phyloP scores from a whole-genome alignment of 2,888 invertebrate genomes.

The Ctenicera cuprea region DNA sequence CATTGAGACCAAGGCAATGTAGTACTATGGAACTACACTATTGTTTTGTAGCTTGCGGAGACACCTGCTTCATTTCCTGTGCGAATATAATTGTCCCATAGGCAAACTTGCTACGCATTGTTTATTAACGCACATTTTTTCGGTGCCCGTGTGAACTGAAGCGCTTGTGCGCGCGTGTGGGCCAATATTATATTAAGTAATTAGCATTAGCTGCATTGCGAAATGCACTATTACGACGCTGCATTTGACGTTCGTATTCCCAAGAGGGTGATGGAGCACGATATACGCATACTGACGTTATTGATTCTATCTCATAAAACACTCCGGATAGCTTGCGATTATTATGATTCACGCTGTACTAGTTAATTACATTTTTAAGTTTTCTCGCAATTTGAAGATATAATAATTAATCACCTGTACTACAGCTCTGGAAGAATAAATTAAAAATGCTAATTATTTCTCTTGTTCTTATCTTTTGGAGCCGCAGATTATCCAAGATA shows the following conservation, averaged over 20 bases:
- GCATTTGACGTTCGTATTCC: slow-evolving; percentile 47
- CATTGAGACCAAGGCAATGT: slow-evolving; percentile 25
- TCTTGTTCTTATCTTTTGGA: not conserved
- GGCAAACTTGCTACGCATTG: slow-evolving; percentile 32
- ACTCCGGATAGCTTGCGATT: slow-evolving; percentile 39
- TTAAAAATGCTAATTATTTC: slow-evolving; percentile 17
- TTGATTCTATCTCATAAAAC: slow-evolving; percentile 45
- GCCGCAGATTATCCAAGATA: not conserved
- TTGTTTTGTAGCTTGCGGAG: slow-evolving; percentile 32
- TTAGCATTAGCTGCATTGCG: slow-evolving; percentile 32
- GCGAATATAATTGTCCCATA: slow-evolving; percentile 34
- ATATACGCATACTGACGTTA: slow-evolving; percentile 28
- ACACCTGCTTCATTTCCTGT: slow-evolving; percentile 44
- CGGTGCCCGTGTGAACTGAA: not conserved
- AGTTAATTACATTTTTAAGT: slow-evolving; percentile 34
- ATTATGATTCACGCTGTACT: slow-evolving; percentile 28
- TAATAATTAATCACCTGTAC: slow-evolving; percentile 18
- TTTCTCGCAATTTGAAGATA: slow-evolving; percentile 7
- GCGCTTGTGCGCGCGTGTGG: no score
- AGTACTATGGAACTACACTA: slow-evolving; percentile 15
- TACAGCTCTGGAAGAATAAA: not conserved
- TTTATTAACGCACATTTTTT: slow-evolving; percentile 41
- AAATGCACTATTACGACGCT: slow-evolving; percentile 39
- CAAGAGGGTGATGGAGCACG: slow-evolving; percentile 44
- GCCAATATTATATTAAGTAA: slow-evolving; percentile 28